Conservation (phyloP, 1,140 invertebrate genomes). For the Papilio helenus region DNA sequence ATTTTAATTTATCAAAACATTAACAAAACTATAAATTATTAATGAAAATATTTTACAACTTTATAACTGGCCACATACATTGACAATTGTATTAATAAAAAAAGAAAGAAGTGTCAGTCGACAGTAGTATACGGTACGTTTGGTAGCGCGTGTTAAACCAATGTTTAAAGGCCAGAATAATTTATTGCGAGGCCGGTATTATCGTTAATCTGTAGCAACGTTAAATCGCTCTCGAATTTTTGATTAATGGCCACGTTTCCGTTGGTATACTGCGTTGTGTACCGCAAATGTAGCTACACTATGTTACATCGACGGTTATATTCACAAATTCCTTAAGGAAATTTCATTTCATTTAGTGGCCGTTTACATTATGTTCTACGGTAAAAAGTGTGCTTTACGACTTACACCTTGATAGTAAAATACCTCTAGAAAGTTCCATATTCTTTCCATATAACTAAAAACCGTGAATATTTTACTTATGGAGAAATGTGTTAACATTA, state of each 20-base stretch:
- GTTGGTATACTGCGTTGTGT: conserved; percentile 35
- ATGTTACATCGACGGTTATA: neutral
- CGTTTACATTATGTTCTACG: conserved; percentile 2
- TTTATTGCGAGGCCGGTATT: conserved; percentile 50
- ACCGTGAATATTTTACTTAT: neutral
- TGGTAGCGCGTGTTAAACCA: conserved; percentile 48
- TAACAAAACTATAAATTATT: too few relatives aligned
- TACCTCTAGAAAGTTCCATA: neutral
- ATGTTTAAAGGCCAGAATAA: conserved; percentile 55
- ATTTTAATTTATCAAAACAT: too few relatives aligned
- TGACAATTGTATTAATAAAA: conserved; percentile 1
- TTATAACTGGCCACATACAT: conserved; percentile 31
- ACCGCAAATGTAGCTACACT: conserved; percentile 21
- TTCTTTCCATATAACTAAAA: neutral
- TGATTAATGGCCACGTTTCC: conserved; percentile 50
- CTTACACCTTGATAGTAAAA: neutral
- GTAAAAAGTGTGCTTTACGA: neutral
- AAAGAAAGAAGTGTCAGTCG: conserved; percentile 29
- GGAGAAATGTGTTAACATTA: neutral
- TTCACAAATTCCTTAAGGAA: conserved; percentile 25
- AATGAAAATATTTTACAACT: too few relatives aligned
- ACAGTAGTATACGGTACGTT: conserved; percentile 27
- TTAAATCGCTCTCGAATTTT: conserved; percentile 56
- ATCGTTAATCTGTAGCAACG: conserved; percentile 58
- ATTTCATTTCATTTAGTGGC: conserved; percentile 4